Base-by-base conservation (phyloP, 1,140 invertebrate genomes). In the Lepidurus couesii region DNA sequence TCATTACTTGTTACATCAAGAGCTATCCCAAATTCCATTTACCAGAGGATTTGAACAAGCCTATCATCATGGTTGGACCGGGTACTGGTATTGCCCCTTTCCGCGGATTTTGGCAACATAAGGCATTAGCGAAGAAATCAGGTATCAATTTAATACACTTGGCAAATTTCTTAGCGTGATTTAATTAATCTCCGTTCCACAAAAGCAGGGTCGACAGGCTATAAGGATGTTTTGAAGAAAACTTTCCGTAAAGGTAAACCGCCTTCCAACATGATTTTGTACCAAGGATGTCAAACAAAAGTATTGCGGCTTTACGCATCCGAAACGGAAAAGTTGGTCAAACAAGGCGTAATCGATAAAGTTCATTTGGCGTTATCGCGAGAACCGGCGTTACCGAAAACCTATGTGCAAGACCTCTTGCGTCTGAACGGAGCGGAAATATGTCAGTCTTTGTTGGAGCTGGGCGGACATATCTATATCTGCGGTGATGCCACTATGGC, bases 51-150 rank as follows among this genome's bases (percentile, higher is more conserved):
- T 84, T 89, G 7, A 88, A 88, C 81, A 90, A 91, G 42, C 96
- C 98, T 7, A 89, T 99, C 16, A 92, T 99, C 81, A 88, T 99
- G 84, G 94, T 99, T 76, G 97, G 97, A 21, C 96, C 97, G 7
- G 97, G 92, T 43, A 98, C 96, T 1, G 95, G 95, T 42, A 77
- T 79, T 42, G 79, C 79, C 6, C 79, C 79, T 42, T 79, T 79
- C 13, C 73, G 77, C 16, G 53, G 53, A 16, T 65, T 65, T 65
- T 65, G 53, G 53, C 53, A 65, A 65, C 53, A 65, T 65, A 65
- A 65, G 21, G 8, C 53, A 1, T 16, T 65, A 7, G 13, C 53
- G 13, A 65, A 65, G 21, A 65, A 65, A 65, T 65, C 53, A 65
- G 53, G 53, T 65, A 16, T 47, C 6, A 13, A 7, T 7, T 21